Base-by-base conservation (phyloP, 64 coral and sea anemone genomes). In the Montipora capricornis region DNA sequence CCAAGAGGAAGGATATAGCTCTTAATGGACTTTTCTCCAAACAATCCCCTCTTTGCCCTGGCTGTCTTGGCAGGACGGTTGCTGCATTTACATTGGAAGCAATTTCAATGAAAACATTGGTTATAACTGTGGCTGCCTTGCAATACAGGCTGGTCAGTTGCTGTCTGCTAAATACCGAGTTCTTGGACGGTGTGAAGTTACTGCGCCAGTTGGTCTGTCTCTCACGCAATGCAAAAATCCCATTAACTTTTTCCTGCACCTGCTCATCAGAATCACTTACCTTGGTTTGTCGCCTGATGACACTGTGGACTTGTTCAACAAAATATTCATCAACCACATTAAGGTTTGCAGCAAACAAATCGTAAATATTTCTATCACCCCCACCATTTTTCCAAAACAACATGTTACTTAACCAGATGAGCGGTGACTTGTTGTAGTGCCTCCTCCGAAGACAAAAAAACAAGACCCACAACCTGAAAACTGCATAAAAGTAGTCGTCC, bases 391-490 rank as follows among this genome's bases (percentile, higher is more conserved):
- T 62, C 84, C 85, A 81, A 69, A 88, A 88, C 67, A 88, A 80
- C 26, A 80, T 73, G 66, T 87, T 87, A 64, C 84, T 88, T 10
- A 94, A 17, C 77, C 77, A 94, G 20, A 94, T 37, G 11, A 89
- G 49, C 8, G 78, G 84, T 0, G 77, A 60, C n/a, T 93, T 93
- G 92, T 88, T 79, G 60, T 93, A 93, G 87, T 93, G 58, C 13
- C 70, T 69, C 44, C 85, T 89, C 20, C 19, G 53, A 75, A 94
- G 89, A 47, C 61, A 74, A 76, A 71, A 94, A 73, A 94, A 81
- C 92, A 94, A 76, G 47, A 94, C 45, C 92, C 78, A 94, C 16
- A 89, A 71, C 53, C 70, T 81, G 45, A 88, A 80, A 83, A 94
- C 52, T 82, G 86, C n/a, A 37, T 26, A 47, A 51, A 48, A 89